Base-by-base conservation (phyloP, 1,140 invertebrate genomes). In the Agrilus planipennis region DNA sequence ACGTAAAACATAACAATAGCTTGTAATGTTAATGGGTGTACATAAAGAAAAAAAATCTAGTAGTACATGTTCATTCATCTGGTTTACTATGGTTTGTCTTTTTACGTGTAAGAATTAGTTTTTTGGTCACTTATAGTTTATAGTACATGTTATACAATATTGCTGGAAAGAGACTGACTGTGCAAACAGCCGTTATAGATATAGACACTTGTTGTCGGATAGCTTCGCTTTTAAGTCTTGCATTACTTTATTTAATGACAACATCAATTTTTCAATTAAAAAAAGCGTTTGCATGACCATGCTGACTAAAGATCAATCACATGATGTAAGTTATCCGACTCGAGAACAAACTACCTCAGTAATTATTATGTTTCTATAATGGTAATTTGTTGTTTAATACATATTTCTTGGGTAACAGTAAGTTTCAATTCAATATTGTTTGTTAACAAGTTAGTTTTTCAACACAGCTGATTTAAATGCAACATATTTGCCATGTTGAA, bases 321-420 rank as follows among this genome's bases (percentile, higher is more conserved):
- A 27, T 27, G 12, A 9, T 20, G 23, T 18, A 51, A 48, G 49
- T 47, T 56, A 51, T 59, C 57, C 57, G 53, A 54, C 53, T 59
- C 61, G 60, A 61, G 60, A 55, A 51, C 58, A 57, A 59, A 57
- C 60, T 62, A 62, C 60, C 60, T 62, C 60, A 61, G 55, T 62
- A 60, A 60, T 61, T 61, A 53, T 21, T 60, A 61, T 56, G 55
- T 59, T 56, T 57, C 51, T 61, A 59, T 56, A 53, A 56, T 55
- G 56, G 49, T 51, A 52, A 50, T 58, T 57, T 57, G 57, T 62
- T 61, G 53, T 60, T 60, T 52, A 57, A 60, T 61, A 60, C 60
- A 49, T 52, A 58, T 46, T 45, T 52, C 52, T 46, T 58, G 57
- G 55, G 53, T 62, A 58, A 52, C 49, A 46, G 31, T 41, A 50